Percentiles rank a stretch among this genome's conserved stretches.
Evolutionary conservation across 2,888 invertebrate species (phyloP).

Genomic region (Eudemis profundana): DNA sequence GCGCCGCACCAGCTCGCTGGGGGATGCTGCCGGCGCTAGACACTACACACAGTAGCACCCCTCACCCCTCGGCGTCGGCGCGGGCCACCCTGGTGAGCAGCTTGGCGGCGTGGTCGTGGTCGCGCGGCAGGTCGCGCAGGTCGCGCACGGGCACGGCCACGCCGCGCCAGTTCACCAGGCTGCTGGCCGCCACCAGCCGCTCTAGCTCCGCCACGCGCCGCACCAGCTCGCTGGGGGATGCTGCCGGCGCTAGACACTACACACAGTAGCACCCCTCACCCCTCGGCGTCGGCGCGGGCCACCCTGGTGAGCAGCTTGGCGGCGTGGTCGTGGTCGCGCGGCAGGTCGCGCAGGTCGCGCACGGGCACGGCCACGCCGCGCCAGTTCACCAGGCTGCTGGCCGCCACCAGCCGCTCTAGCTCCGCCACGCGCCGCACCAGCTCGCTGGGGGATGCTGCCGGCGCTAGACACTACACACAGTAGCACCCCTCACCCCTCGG

Average conservation of each 20-base stretch:
- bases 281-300: not conserved
- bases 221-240: too few species aligned
- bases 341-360: not conserved
- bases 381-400: slow-evolving; percentile 75
- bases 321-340: not conserved
- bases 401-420: slow-evolving; percentile 79
- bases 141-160: slow-evolving; percentile 68
- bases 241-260: too few species aligned
- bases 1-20: too few species aligned
- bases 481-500: slow-evolving; percentile 47
- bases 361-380: slow-evolving; percentile 58
- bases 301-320: not conserved
- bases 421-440: too few species aligned
- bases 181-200: slow-evolving; percentile 67
- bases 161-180: slow-evolving; percentile 74
- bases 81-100: slow-evolving; percentile 73
- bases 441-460: too few species aligned
- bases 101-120: slow-evolving; percentile 55
- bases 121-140: slow-evolving; percentile 57
- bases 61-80: slow-evolving; percentile 42
- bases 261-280: not conserved
- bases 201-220: slow-evolving; percentile 71
- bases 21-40: too few species aligned
- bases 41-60: too few species aligned
- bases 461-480: too few species aligned